Evolutionary conservation across 2,797 vertebrate species (phyloP), one percentile per base, ranked within the genome.

Genomic region (Chrysolophus pictus): DNA sequence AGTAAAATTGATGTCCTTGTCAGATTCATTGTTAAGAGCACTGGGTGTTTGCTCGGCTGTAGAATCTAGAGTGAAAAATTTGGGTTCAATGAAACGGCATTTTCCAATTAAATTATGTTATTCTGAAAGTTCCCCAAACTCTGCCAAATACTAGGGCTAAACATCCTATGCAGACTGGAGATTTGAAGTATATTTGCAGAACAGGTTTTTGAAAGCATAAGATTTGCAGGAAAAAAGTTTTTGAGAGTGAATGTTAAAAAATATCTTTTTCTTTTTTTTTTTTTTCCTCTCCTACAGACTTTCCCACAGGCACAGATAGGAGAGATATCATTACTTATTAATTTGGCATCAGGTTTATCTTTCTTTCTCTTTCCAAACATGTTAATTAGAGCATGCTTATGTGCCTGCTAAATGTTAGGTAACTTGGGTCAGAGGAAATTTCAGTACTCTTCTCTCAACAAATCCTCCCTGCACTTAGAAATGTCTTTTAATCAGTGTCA

Each of bases 311-410:
- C 37, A 39, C 1, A 3, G 33, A 58, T 88, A 85, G 90, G 23
- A 68, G 14, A n/a, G 49, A 51, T 56, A 80, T 90, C 23, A 26
- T 49, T 46, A 91, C 33, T 91, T 95, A 94, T 89, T 77, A 93
- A 91, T 59, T 33, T 87, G 84, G 62, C 72, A 80, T 4, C 47
- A 65, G 1, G 14, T 88, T 68, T 91, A 74, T 74, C 74, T 77
- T 79, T 76, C 24, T 93, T 96, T 94, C 71, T 91, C 55, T 93
- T 91, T 93, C 88, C 75, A 75, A 93, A 76, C 75, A 90, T 62
- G 65, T 87, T 88, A 91, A 88, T 88, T 90, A 84, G 79, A 92
- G 21, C 24, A 68, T 23, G 65, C 87, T 76, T 88, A 71, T 62
- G 84, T 83, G 62, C 26, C 47, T 84, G 56, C 21, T 93, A 85